Evolutionary conservation across 2,888 invertebrate genomes (phyloP).

Genomic region (Melikaiella ostensackeni): DNA sequence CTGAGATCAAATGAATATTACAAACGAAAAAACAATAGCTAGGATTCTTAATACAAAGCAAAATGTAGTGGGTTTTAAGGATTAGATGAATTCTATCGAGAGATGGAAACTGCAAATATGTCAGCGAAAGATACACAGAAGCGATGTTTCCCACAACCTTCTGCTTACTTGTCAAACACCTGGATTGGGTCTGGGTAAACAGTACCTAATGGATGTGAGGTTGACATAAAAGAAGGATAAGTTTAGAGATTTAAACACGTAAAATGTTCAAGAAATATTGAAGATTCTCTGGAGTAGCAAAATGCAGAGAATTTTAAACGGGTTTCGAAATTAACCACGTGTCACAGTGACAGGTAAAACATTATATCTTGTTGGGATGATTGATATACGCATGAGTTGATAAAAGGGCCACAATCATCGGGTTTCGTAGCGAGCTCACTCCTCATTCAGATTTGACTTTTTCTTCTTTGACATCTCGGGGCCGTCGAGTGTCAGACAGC

Average conservation of each 20-base stretch:
- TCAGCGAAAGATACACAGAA: conserved; percentile 1
- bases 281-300: background rate
- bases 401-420: conserved; percentile 38
- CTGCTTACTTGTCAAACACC: background rate
- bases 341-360: conserved; percentile 18
- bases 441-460: conserved; percentile 36
- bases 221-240: background rate
- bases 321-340: conserved; percentile 2
- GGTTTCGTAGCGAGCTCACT: conserved; percentile 27
- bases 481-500: conserved; percentile 63
- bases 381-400: conserved; percentile 34
- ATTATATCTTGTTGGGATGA: conserved; percentile 34
- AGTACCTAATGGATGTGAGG: background rate
- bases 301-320: background rate
- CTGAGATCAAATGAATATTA: conserved; percentile 6
- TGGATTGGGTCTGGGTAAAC: conserved; percentile 4
- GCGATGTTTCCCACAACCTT: conserved; percentile 1
- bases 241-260: background rate
- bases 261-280: background rate
- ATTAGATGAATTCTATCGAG: background rate
- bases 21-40: conserved; percentile 9
- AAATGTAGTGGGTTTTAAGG: background rate
- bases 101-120: background rate
- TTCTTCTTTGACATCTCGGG: conserved; percentile 43
- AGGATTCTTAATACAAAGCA: background rate